Percentiles rank a stretch among this genome's conserved stretches.
Evolutionary conservation across 1,140 invertebrate species (phyloP).

Genomic region (Reticulitermes speratus): DNA sequence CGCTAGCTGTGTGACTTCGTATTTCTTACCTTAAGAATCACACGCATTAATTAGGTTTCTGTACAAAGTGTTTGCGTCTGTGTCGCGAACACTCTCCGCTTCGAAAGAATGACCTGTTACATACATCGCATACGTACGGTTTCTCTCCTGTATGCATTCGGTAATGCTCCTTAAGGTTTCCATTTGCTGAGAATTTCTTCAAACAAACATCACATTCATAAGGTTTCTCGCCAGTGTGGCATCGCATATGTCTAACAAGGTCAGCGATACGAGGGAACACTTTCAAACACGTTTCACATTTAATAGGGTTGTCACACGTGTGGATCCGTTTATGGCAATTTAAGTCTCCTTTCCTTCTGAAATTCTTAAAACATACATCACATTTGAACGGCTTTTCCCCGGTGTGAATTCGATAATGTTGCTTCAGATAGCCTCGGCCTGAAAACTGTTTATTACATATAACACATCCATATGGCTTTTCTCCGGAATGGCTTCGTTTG

Average conservation of each 20-base stretch:
- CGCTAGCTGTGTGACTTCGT: too few relatives aligned
- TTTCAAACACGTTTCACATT: slow-evolving; percentile 56
- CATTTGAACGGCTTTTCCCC: slow-evolving; percentile 28
- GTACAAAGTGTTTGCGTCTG: neutral
- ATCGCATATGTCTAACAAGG: slow-evolving; percentile 52
- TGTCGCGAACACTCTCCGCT: neutral
- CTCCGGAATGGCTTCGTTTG: slow-evolving; percentile 49
- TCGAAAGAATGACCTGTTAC: slow-evolving; percentile 37
- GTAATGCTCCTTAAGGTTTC: slow-evolving; percentile 41
- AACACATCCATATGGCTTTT: slow-evolving; percentile 50
- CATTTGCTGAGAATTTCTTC: slow-evolving; percentile 44
- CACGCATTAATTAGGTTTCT: neutral
- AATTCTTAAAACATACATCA: slow-evolving; percentile 21
- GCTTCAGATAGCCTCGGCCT: neutral
- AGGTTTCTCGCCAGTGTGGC: slow-evolving; percentile 53
- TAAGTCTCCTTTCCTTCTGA: neutral
- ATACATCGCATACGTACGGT: slow-evolving; percentile 38
- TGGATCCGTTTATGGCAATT: slow-evolving; percentile 25
- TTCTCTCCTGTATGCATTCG: slow-evolving; percentile 52
- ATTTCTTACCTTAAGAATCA: too few relatives aligned
- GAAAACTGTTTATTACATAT: slow-evolving; percentile 39
- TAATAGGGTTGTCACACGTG: slow-evolving; percentile 48
- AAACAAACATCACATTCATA: slow-evolving; percentile 48
- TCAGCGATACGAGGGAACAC: slow-evolving; percentile 57
- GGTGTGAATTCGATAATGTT: slow-evolving; percentile 29